Percentiles rank a stretch among this genome's conserved stretches.
Evolutionary conservation across 1,140 invertebrate species (phyloP).

Genomic region (Microplitis mediator): DNA sequence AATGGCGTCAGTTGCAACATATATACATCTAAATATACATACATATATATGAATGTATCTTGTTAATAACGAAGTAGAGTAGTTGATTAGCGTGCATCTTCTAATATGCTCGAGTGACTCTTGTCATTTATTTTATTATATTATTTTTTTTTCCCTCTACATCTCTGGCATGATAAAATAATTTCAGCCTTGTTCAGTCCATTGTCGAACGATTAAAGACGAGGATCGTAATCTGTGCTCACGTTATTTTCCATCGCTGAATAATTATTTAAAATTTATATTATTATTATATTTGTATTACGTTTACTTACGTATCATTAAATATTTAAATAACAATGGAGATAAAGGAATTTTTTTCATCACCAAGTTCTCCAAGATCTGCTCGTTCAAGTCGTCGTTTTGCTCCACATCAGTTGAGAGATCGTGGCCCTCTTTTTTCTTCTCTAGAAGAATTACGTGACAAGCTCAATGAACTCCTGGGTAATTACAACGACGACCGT

Average conservation of each 20-base stretch:
- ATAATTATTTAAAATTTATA: background rate
- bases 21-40: no score
- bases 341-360: background rate
- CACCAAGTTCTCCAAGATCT: slow-evolving; percentile 33
- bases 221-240: background rate
- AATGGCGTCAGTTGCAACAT: no score
- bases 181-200: slow-evolving; percentile 15
- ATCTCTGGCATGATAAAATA: background rate
- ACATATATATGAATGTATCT: background rate
- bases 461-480: slow-evolving; percentile 54
- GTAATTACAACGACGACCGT: slow-evolving; percentile 40
- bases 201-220: slow-evolving; percentile 22
- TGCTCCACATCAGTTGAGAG: slow-evolving; percentile 30
- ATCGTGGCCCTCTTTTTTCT: slow-evolving; percentile 49
- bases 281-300: background rate
- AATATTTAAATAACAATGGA: background rate
- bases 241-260: no score
- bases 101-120: slow-evolving; percentile 39
- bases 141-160: slow-evolving; percentile 10
- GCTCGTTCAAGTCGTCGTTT: slow-evolving; percentile 36
- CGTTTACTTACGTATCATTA: background rate
- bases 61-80: slow-evolving; percentile 23
- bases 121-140: background rate
- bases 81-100: slow-evolving; percentile 45
- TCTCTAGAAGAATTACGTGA: slow-evolving; percentile 56